Conservation (phyloP, 2,113 vertebrate genomes). For the Taurulus bubalis region DNA sequence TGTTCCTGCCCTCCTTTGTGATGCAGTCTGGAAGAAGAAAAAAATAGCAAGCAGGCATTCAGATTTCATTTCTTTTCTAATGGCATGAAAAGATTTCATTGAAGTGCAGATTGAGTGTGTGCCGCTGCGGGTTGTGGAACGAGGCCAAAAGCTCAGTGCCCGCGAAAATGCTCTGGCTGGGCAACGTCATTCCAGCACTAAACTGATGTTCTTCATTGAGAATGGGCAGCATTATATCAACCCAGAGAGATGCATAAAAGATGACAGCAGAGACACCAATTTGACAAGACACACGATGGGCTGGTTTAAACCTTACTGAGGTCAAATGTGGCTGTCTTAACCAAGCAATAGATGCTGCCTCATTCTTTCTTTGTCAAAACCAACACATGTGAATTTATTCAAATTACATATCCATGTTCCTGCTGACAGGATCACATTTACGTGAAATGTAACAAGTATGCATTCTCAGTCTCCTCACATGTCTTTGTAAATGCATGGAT, state of each 20-base stretch:
- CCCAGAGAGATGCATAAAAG: constrained; percentile 55
- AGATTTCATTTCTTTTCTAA: constrained; percentile 79
- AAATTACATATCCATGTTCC: constrained; percentile 24
- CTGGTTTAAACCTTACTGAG: constrained; percentile 50
- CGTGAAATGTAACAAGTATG: constrained; percentile 49
- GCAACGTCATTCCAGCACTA: constrained; percentile 48
- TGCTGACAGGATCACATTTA: constrained; percentile 40
- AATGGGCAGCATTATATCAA: constrained; percentile 58
- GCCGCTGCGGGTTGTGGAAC: constrained; percentile 56
- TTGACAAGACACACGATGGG: constrained; percentile 38
- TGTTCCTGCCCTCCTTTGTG: constrained; percentile 79
- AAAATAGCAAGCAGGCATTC: constrained; percentile 68
- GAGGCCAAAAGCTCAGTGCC: constrained; percentile 66
- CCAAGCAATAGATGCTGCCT: constrained; percentile 3
- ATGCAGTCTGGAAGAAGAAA: constrained; percentile 67
- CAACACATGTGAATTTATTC: constrained; percentile 32
- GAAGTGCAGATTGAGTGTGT: constrained; percentile 82
- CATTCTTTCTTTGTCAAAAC: constrained; percentile 18
- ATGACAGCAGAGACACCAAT: constrained; percentile 50
- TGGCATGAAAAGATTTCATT: constrained; percentile 82
- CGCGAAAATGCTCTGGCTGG: constrained; percentile 62
- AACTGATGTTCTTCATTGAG: constrained; percentile 58
- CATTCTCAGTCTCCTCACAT: constrained; percentile 55
- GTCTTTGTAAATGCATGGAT: constrained; percentile 52
- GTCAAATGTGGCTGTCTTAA: constrained; percentile 45